Evolutionary conservation across 2,888 invertebrate species (phyloP), one percentile per base, ranked within the genome.

Genomic region (Ctena decussata): DNA sequence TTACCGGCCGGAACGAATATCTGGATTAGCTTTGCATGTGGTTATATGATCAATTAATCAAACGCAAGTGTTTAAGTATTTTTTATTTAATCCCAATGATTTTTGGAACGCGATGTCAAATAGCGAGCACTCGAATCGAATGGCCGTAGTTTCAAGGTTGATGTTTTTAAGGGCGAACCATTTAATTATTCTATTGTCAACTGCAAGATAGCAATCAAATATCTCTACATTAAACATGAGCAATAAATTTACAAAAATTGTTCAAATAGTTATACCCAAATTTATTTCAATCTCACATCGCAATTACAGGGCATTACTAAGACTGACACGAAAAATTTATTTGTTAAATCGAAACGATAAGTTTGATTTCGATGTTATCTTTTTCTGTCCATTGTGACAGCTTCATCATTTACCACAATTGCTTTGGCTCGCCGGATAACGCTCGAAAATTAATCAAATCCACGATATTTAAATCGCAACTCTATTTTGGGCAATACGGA

Each of bases 1-100:
- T 72, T 72, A 72, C n/a, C 44, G 72, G 72, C 44, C 44, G 72
- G 72, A 72, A 72, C 72, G 46, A 72, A 72, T 72, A 41, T 27
- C 44, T 44, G 18, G 41, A 72, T 72, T 37, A 21, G 21, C 72
- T 72, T 72, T 72, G 72, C 72, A 72, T 72, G 72, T 18, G 72
- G 46, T 72, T 65, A 65, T 35, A 65, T 35, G 65, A 65, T 65
- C 65, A 21, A 65, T 35, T 65, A 65, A 65, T 65, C 35, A 35
- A 65, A 35, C 65, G 65, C 65, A 65, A 65, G 65, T 65, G 65
- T 65, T 35, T 65, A 65, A 65, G 12, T 21, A 12, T 21, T 32
- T 65, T 35, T 35, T 18, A 35, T 35, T 65, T 18, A 35, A 11
- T 35, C 24, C 30, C 30, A 65, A 65, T 65, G 65, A 35, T 11